Base-by-base conservation (phyloP, 1,140 invertebrate species). In the Pectinophora gossypiella region DNA sequence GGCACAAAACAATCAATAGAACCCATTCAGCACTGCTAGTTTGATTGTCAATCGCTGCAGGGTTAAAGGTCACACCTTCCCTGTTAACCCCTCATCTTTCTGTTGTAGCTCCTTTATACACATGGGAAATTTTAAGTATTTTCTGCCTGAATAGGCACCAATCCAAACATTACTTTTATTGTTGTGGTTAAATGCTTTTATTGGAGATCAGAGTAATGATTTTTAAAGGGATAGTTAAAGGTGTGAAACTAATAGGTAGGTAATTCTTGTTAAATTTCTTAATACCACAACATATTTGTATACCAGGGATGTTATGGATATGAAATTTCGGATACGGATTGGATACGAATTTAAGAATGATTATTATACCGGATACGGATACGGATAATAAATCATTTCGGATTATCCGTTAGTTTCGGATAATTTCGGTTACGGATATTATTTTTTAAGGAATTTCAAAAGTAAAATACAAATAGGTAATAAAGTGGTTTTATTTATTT, bases 101-200 rank as follows among this genome's bases (percentile, higher is more conserved):
- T 65, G 52, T 47, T 54, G 65, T 48, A 40, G 27, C 59, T 66
- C 58, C 68, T 52, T 60, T 44, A 52, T 40, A 58, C 55, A 9
- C 63, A 64, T 85, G 81, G 81, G 81, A 85, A 85, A 66, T 68
- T 72, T 62, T 54, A 54, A 65, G 68, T 64, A 76, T 76, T 84
- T 84, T 72, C 72, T 66, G 60, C 71, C 58, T 79, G 54, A 85
- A 82, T 79, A 61, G 72, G 13, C 50, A 10, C 54, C 47, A 72
- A 63, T 80, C 75, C 60, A 84, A 84, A 84, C 75, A 80, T 72
- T 62, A 64, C 61, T 54, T 64, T 63, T 64, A 59, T 72, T 72
- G 66, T 81, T 84, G 76, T 49, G 68, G 76, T 77, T 60, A 27
- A 68, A 63, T 61, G 56, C 59, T 47, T 63, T 67, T 72, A 72